A percentile compares a stretch with the other conserved stretches of the same genome.
phyloP scores from a whole-genome alignment of 2,113 vertebrate genomes.

The Xiphophorus hellerii region DNA sequence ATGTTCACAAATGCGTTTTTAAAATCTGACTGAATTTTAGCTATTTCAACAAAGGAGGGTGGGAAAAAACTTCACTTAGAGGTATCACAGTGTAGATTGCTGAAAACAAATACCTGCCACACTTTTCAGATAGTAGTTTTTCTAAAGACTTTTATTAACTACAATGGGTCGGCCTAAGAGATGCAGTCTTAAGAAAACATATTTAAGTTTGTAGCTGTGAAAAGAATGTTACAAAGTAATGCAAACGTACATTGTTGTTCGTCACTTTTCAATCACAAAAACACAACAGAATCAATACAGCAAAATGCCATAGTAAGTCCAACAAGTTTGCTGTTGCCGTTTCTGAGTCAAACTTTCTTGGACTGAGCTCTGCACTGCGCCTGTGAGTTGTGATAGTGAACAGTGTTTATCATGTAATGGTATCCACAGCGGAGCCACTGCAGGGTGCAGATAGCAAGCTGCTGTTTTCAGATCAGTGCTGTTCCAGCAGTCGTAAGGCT shows the following conservation, averaged over 20 bases:
- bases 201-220: not conserved
- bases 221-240: not conserved
- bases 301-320: conserved; percentile 15
- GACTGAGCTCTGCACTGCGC: conserved; percentile 42
- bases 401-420: conserved; percentile 75
- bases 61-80: not conserved
- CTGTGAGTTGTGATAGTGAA: conserved; percentile 63
- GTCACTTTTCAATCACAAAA: not conserved
- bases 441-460: conserved; percentile 70
- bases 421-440: conserved; percentile 76
- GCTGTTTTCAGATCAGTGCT: conserved; percentile 72
- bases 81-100: not conserved
- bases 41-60: too few relatives aligned
- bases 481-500: conserved; percentile 70
- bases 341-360: conserved; percentile 63
- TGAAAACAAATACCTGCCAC: too few relatives aligned
- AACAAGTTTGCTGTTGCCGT: conserved; percentile 53
- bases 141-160: too few relatives aligned
- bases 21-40: not conserved
- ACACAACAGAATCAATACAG: not conserved
- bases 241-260: not conserved
- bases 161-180: too few relatives aligned
- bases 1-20: not conserved
- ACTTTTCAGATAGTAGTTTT: too few relatives aligned
- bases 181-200: not conserved